A percentile compares a stretch with the other conserved stretches of the same genome.
These are phyloP conservation scores for Dorcus parallelipipedus DNA, from an alignment of 2,888 invertebrate species.

Conservation along the genomic window DNA sequence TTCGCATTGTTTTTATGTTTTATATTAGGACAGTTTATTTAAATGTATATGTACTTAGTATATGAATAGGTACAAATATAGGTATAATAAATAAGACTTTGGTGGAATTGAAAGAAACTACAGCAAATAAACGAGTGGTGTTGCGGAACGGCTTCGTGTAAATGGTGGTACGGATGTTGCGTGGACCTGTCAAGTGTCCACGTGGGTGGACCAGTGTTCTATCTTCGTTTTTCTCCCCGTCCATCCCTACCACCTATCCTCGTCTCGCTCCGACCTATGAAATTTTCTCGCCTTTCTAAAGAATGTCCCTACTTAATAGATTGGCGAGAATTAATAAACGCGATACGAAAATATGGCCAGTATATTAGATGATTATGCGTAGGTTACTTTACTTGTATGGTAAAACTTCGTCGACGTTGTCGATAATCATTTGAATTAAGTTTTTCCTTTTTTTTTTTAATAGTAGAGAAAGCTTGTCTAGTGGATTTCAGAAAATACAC, in stretches of 20 bases:
- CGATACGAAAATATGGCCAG: background rate
- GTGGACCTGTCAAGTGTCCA: constrained; percentile 46
- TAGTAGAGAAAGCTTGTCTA: too few relatives aligned
- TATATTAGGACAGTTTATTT: too few relatives aligned
- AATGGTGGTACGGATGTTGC: constrained; percentile 43
- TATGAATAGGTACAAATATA: too few relatives aligned
- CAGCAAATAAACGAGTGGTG: constrained; percentile 13
- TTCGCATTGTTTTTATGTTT: too few relatives aligned
- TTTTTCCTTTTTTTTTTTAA: too few relatives aligned
- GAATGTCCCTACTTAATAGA: constrained; percentile 28
- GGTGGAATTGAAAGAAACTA: constrained; percentile 28
- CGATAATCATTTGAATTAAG: too few relatives aligned
- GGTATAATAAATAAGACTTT: constrained; percentile 3
- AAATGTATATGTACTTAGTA: too few relatives aligned
- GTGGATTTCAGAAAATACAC: too few relatives aligned
- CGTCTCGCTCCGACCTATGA: constrained; percentile 23
- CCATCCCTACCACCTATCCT: constrained; percentile 19
- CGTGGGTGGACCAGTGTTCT: constrained; percentile 48
- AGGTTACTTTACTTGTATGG: too few relatives aligned
- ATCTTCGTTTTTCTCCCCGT: constrained; percentile 30
- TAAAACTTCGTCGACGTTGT: too few relatives aligned
- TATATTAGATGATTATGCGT: background rate
- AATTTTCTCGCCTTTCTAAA: constrained; percentile 42
- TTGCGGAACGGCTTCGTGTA: constrained; percentile 37
- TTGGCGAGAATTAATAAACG: constrained; percentile 22